Evolutionary conservation across 2,888 invertebrate species (phyloP), one percentile per base, ranked within the genome.

Genomic region (Phortica okadai): DNA sequence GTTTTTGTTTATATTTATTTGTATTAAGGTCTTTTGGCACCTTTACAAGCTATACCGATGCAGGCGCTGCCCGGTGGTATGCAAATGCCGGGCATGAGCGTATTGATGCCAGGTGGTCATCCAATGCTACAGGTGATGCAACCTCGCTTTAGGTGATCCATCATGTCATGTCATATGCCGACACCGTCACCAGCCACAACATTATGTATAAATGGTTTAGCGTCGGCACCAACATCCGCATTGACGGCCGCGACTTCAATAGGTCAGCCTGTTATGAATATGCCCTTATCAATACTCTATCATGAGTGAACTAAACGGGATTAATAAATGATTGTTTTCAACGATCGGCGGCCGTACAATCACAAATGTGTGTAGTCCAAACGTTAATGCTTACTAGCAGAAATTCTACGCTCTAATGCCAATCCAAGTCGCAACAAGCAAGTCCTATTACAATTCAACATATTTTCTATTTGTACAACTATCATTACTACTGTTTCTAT

Each of bases 111-210:
- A 45, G 89, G 89, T 6, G 91, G 91, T 45, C 91, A 90, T 80
- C 91, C 90, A 41, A 92, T 93, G 93, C 89, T 93, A 88, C 93
- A 93, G 86, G 92, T 94, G 93, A 95, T 97, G 96, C 96, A 95
- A 92, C 96, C 96, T 84, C 95, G 96, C 92, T 97, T 94, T 94
- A 96, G 96, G 94, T 97, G 96, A 96, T 95, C 94, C 92, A 93
- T 94, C 78, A 81, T 88, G 82, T 78, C 87, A 41, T 92, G 86
- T 93, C 94, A 90, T 91, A 87, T 89, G 84, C 87, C 84, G 82
- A 89, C 87, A 82, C 85, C 64, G 87, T 88, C 81, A 56, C 66
- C 77, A 73, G 44, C 74, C 56, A 74, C 79, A 74, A 59, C 74
- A 81, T 58, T 79, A 41, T 50, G 76, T 82, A 84, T 74, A 75